Conservation (phyloP, 2,797 vertebrate species). For the Parotocinclus haroldoi region DNA sequence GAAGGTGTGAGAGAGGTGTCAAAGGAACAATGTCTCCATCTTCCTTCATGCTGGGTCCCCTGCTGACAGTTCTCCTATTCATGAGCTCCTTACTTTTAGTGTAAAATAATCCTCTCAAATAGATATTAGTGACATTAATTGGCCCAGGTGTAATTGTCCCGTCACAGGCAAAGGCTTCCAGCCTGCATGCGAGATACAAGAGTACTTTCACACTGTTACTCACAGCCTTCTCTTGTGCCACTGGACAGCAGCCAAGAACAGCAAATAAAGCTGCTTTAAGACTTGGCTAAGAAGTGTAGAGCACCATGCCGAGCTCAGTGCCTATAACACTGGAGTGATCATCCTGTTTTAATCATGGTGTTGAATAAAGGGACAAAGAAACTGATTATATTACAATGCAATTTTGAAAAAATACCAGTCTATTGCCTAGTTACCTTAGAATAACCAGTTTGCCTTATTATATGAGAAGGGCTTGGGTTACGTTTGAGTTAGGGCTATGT, state of each 20-base stretch:
- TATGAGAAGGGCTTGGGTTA: too few species aligned
- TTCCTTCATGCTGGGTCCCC: constrained; percentile 28
- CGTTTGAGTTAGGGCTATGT: too few species aligned
- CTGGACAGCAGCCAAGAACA: constrained; percentile 57
- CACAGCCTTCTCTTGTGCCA: constrained; percentile 37
- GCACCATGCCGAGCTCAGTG: constrained; percentile 41
- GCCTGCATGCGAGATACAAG: constrained; percentile 51
- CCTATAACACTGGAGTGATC: constrained; percentile 46
- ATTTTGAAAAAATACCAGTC: constrained; percentile 23
- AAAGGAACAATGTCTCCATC: constrained; percentile 19
- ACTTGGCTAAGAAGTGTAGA: constrained; percentile 51
- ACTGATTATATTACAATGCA: constrained; percentile 14
- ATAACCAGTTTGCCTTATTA: too few species aligned
- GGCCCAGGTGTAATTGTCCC: constrained; percentile 66
- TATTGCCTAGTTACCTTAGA: too few species aligned
- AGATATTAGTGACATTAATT: constrained; percentile 70
- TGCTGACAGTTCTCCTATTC: constrained; percentile 47
- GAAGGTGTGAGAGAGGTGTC: neutral
- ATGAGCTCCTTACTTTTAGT: constrained; percentile 58
- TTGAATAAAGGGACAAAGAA: constrained; percentile 16
- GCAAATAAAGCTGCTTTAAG: constrained; percentile 52
- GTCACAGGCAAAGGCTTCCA: constrained; percentile 66
- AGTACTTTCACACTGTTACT: constrained; percentile 31
- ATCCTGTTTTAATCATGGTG: constrained; percentile 38
- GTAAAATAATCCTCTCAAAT: constrained; percentile 69